A percentile compares a stretch with the other conserved stretches of the same genome.
Evolutionary conservation across 2,797 vertebrate genomes (phyloP).

Genomic region (Pangasius sanitwongsei): DNA sequence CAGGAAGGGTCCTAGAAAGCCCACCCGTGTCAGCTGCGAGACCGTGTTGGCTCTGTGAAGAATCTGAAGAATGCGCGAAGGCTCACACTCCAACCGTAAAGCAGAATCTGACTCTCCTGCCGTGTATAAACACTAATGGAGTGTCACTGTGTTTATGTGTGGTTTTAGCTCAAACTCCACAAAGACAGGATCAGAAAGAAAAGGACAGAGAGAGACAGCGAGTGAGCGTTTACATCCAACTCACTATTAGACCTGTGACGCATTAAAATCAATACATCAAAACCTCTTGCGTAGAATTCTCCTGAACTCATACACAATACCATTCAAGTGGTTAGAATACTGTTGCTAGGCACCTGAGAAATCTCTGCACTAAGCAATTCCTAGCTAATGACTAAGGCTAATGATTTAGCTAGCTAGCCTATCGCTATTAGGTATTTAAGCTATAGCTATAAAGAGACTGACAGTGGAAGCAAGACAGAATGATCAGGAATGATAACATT

Average conservation of each 20-base stretch:
- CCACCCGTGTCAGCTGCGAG: slow-evolving; percentile 50
- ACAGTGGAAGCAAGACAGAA: background rate
- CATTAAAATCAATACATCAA: background rate
- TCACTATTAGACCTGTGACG: background rate
- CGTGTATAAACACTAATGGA: slow-evolving; percentile 33
- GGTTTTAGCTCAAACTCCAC: background rate
- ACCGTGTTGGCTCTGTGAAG: slow-evolving; percentile 43
- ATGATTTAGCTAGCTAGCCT: background rate
- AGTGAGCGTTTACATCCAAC: background rate
- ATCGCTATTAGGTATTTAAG: background rate
- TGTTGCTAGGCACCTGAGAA: background rate
- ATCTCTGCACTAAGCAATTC: background rate
- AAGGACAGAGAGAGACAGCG: background rate
- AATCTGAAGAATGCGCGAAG: slow-evolving; percentile 56
- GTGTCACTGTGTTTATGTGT: background rate
- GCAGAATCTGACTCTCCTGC: slow-evolving; percentile 41
- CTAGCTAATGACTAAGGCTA: background rate
- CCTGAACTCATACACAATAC: background rate
- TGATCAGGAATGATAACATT: background rate
- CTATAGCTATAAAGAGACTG: too few species aligned
- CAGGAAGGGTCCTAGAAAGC: slow-evolving; percentile 50
- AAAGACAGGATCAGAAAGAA: background rate
- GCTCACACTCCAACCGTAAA: slow-evolving; percentile 51
- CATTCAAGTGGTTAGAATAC: background rate
- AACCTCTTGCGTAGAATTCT: background rate